Conservation (phyloP, 2,113 vertebrate species). For the Pristiophorus japonicus region DNA sequence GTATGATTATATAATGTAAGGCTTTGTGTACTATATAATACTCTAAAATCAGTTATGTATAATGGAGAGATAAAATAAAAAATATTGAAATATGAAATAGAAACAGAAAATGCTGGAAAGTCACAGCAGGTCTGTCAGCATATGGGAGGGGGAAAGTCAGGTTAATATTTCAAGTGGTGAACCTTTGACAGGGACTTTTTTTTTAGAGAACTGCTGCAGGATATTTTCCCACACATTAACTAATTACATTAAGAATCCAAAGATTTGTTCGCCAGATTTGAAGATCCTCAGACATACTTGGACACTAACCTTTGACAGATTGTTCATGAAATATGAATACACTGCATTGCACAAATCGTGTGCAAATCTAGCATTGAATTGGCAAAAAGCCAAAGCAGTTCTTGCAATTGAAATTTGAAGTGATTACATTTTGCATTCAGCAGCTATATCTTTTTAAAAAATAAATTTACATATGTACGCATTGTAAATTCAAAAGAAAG, state of each 20-base stretch:
- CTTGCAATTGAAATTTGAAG: not conserved
- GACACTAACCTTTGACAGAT: not conserved
- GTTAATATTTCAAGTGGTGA: not conserved
- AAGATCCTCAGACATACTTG: not conserved
- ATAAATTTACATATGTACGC: too few relatives aligned
- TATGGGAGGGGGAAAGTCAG: not conserved
- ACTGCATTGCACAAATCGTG: not conserved
- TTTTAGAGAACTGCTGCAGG: not conserved
- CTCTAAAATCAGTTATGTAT: not conserved
- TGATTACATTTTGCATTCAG: not conserved
- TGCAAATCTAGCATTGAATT: not conserved
- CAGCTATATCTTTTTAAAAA: not conserved
- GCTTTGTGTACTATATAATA: not conserved
- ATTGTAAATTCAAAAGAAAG: too few relatives aligned
- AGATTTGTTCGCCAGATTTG: not conserved
- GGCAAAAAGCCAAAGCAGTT: not conserved
- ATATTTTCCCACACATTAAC: not conserved
- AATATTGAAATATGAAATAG: not conserved
- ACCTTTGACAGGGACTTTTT: not conserved
- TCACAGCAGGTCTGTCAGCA: not conserved
- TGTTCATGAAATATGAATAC: not conserved
- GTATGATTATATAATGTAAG: not conserved
- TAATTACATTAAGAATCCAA: not conserved
- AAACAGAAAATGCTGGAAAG: not conserved
- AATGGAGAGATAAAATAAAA: not conserved